Base-by-base conservation (phyloP, 2,888 invertebrate genomes). In the Spilosoma lubricipeda region DNA sequence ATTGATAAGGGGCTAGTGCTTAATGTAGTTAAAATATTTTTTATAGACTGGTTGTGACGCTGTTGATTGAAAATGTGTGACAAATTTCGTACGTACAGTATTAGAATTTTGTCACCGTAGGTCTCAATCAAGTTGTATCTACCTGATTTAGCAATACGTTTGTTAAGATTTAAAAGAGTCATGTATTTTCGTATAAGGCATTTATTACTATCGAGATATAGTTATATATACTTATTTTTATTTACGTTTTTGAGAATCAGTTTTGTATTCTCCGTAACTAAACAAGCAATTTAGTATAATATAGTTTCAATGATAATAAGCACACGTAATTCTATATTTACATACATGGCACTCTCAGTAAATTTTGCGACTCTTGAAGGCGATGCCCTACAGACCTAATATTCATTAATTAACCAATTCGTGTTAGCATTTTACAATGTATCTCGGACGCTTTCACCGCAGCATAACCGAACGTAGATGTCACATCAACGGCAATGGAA, bases 151-250 rank as follows among this genome's bases (percentile, higher is more conserved):
- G 72, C 75, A 72, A 73, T 73, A 71, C 11, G 59, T 71, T 71
- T 75, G 56, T 73, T 56, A 77, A 69, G 76, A 59, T 74, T 70
- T 73, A 33, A 66, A 66, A 39, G 72, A 69, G 52, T 65, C n/a
- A 64, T 1, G 33, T 81, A 81, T 82, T 82, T 82, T 82, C 66
- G 65, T 77, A 83, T 30, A 67, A 64, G 45, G 42, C 48, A 30
- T 65, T 65, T 70, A 59, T 72, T 67, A 39, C 33, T 23, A 36
- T 36, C 36, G 36, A 39, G 15, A 27, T 59, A 69, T 20, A 59
- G 39, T 59, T 27, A 33, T 36, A 68, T 30, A n/a, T n/a, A 36
- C 23, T 23, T 20, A 65, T 36, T 15, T 30, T 68, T 20, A 48
- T 23, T n/a, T 23, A 33, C 20, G 36, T 45, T 67, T 67, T 67